Conservation (phyloP, 2,797 vertebrate genomes). For the Chelonia mydas region DNA sequence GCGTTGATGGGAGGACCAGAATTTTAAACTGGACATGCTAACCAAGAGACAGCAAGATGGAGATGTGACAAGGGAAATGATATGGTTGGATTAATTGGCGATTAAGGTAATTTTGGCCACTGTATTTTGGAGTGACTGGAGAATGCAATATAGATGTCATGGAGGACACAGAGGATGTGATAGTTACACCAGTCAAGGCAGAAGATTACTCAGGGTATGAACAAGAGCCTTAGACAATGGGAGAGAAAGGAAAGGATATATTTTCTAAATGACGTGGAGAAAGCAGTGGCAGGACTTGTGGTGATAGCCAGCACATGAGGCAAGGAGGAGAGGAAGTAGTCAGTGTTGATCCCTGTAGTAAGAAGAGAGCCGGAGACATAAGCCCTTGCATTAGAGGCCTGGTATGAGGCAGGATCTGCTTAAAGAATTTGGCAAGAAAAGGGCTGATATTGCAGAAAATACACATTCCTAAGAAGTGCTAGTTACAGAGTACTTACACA, state of each 20-base stretch:
- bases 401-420: too few relatives aligned
- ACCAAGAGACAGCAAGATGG: neutral
- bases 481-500: too few relatives aligned
- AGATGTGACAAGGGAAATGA: neutral
- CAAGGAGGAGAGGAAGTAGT: neutral
- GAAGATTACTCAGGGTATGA: neutral
- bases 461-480: too few relatives aligned
- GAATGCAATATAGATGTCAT: rapidly evolving
- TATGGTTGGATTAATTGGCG: neutral
- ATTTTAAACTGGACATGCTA: neutral
- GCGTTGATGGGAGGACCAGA: neutral
- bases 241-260: neutral
- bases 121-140: neutral
- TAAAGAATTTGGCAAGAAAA: too few relatives aligned
- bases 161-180: neutral
- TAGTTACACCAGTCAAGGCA: neutral
- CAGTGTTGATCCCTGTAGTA: neutral
- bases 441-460: too few relatives aligned
- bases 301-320: neutral
- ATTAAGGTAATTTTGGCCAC: neutral
- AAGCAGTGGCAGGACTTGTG: neutral
- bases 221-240: neutral
- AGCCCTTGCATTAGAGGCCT: too few relatives aligned
- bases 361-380: too few relatives aligned
- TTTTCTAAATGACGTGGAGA: neutral